phyloP scores from a whole-genome alignment of 2,797 vertebrate genomes.

The Anguilla obscura region DNA sequence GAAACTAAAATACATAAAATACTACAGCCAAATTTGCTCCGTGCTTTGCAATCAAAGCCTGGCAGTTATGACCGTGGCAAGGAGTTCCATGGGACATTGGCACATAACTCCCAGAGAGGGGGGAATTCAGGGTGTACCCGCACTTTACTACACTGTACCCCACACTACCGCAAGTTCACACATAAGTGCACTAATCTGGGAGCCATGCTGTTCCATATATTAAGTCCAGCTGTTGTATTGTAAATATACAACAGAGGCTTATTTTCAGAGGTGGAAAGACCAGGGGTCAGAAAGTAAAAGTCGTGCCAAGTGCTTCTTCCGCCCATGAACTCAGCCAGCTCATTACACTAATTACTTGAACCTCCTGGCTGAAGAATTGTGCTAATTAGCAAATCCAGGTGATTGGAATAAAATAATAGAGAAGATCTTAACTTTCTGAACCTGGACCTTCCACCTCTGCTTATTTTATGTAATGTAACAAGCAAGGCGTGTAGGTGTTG shows the following conservation, averaged over 20 bases:
- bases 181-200: neutral
- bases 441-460: neutral
- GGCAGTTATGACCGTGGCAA: neutral
- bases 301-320: neutral
- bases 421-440: neutral
- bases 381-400: too few species aligned
- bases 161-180: neutral
- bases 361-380: neutral
- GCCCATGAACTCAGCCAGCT: too few species aligned
- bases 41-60: neutral
- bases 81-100: neutral
- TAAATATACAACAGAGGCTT: neutral
- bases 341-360: too few species aligned
- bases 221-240: neutral
- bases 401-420: too few species aligned
- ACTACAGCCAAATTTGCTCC: neutral
- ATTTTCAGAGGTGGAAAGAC: neutral
- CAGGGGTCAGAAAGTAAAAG: neutral
- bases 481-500: neutral
- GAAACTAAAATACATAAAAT: neutral
- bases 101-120: neutral
- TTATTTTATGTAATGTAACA: neutral
- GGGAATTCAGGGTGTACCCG: neutral
- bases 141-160: neutral
- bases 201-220: neutral